phyloP scores from a whole-genome alignment of 1,140 invertebrate genomes.

The Nephotettix cincticeps region DNA sequence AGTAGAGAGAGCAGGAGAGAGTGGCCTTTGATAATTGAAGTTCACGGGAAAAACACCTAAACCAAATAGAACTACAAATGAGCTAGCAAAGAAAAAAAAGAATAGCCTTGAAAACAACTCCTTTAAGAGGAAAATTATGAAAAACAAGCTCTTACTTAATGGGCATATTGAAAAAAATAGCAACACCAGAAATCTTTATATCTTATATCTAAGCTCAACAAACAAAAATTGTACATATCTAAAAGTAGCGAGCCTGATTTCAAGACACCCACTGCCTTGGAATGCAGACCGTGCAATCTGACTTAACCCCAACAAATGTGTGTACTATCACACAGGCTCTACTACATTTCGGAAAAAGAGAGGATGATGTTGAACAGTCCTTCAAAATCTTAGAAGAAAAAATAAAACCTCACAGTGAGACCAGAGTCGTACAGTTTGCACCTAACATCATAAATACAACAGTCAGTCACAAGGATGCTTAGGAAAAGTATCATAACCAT shows the following conservation, averaged over 20 bases:
- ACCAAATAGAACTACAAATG: neutral
- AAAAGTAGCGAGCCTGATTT: neutral
- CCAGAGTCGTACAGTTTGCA: neutral
- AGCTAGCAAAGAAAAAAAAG: neutral
- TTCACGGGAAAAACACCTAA: neutral
- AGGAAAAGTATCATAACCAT: neutral
- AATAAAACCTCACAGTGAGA: neutral
- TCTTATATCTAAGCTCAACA: neutral
- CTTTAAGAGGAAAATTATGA: neutral
- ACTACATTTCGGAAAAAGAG: neutral
- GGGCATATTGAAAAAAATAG: neutral
- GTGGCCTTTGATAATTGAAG: too few species aligned
- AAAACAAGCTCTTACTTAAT: neutral
- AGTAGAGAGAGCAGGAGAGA: conserved; percentile 48
- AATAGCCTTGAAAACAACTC: neutral
- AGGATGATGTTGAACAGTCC: neutral
- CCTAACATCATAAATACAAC: neutral
- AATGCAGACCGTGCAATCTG: neutral
- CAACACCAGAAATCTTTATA: neutral
- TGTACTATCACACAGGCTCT: neutral
- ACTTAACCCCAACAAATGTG: neutral
- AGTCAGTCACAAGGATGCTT: neutral
- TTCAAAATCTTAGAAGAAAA: too few species aligned
- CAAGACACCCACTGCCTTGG: neutral
- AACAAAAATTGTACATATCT: neutral